Percentiles rank a stretch among this genome's conserved stretches.
phyloP scores from a whole-genome alignment of 1,140 invertebrate genomes.

The Drosophila aff. region DNA sequence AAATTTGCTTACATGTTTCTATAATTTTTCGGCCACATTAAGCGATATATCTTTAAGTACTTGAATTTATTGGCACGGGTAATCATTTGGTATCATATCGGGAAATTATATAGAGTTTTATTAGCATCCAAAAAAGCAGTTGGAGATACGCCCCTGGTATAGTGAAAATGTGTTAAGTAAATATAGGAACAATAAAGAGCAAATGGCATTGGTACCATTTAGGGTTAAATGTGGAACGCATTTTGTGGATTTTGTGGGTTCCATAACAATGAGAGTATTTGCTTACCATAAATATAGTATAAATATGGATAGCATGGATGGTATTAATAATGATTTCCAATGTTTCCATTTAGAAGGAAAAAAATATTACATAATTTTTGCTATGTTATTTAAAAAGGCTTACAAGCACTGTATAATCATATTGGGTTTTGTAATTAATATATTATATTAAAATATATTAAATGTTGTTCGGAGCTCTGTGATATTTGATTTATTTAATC shows the following conservation, averaged over 20 bases:
- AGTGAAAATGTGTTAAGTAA: conserved; percentile 4
- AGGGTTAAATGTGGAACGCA: conserved; percentile 3
- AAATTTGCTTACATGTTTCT: too few species aligned
- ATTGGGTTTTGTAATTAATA: not conserved
- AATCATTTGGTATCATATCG: too few species aligned
- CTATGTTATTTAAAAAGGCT: not conserved
- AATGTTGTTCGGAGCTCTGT: not conserved
- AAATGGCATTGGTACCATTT: conserved; percentile 10
- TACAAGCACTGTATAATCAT: not conserved
- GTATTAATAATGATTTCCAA: not conserved
- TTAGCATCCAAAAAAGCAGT: not conserved
- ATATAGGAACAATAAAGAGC: not conserved
- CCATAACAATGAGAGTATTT: not conserved
- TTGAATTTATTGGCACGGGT: too few species aligned
- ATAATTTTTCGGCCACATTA: too few species aligned
- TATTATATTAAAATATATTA: not conserved
- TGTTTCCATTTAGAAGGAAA: not conserved
- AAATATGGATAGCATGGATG: too few species aligned
- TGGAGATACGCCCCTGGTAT: not conserved
- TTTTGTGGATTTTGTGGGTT: conserved; percentile 2
- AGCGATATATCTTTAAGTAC: too few species aligned
- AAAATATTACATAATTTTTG: not conserved
- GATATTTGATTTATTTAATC: not conserved
- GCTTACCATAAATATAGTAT: not conserved
- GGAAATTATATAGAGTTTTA: not conserved